Conservation (phyloP, 2,113 vertebrate genomes). For the Gadus macrocephalus region DNA sequence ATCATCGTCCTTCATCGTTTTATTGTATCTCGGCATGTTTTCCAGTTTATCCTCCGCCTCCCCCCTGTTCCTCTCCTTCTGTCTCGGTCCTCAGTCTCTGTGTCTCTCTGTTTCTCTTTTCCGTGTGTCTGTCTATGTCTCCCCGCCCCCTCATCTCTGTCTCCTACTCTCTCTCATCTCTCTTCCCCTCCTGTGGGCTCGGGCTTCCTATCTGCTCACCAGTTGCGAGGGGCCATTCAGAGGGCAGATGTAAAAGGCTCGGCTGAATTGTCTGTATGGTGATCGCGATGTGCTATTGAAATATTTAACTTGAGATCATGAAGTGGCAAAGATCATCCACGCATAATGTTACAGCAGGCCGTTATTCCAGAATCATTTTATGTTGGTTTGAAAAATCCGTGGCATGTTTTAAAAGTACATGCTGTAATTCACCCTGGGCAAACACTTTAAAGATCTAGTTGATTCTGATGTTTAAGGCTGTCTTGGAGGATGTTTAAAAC, state of each 20-base stretch:
- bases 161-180: conserved; percentile 14
- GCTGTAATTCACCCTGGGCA: too few relatives aligned
- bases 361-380: too few relatives aligned
- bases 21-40: not conserved
- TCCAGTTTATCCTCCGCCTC: not conserved
- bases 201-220: conserved; percentile 20
- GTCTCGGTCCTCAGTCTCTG: too few relatives aligned
- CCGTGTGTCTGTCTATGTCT: conserved; percentile 14
- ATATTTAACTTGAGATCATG: conserved; percentile 18
- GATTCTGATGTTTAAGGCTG: too few relatives aligned
- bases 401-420: too few relatives aligned
- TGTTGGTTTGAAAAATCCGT: too few relatives aligned
- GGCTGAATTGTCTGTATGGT: conserved; percentile 8
- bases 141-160: conserved; percentile 21
- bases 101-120: not conserved
- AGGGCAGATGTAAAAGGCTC: conserved; percentile 10
- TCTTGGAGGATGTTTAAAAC: too few relatives aligned
- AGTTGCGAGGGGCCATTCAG: conserved; percentile 23
- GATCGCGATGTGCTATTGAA: conserved; percentile 16
- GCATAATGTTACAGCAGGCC: too few relatives aligned
- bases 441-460: too few relatives aligned
- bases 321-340: too few relatives aligned
- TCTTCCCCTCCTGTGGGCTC: conserved; percentile 9
- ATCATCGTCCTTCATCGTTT: not conserved
- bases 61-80: not conserved